Base-by-base conservation (phyloP, 2,113 vertebrate genomes). In the Etheostoma cragini region DNA sequence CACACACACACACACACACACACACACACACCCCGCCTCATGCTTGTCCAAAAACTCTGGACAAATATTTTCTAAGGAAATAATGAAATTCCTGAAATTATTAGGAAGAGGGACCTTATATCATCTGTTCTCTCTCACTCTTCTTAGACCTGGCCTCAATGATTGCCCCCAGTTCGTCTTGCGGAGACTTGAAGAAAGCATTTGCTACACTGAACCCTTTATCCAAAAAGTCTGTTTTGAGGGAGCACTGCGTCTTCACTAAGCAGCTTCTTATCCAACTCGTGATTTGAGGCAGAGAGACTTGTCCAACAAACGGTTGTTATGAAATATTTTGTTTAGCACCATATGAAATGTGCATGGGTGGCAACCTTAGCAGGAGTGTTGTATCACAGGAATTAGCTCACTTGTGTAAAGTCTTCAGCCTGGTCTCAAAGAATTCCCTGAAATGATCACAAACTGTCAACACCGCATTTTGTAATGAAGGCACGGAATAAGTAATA, bases 81-180 rank as follows among this genome's bases (percentile, higher is more conserved):
- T 93, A 93, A 94, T 93, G 82, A 95, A 93, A 95, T 96, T 94
- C 93, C 90, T 93, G 86, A 95, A 94, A 95, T 94, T 87, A 92
- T 94, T 93, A 92, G 73, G 85, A 92, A 90, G 83, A 89, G 86
- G 79, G 91, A 91, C 87, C 89, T 93, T 91, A 88, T 93, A 93
- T 94, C 86, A 93, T 93, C 78, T 90, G 81, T 60, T 86, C 72
- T 86, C 69, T 72, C 72, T 77, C 73, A 66, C 65, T 66, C 68
- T 64, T 62, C 22, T 81, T 78, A 45, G 64, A 83, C 87, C 73
- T 75, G 78, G 76, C 79, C 85, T 65, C 60, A 77, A 75, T 50
- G 33, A 82, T 61, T 84, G 78, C 80, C 56, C 72, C 78, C 76
- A 72, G 72, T 84, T 83, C 65, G 57, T 87, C 50, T 68, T 4